Base-by-base conservation (phyloP, 2,888 invertebrate species). In the Drosophila eohydei region DNA sequence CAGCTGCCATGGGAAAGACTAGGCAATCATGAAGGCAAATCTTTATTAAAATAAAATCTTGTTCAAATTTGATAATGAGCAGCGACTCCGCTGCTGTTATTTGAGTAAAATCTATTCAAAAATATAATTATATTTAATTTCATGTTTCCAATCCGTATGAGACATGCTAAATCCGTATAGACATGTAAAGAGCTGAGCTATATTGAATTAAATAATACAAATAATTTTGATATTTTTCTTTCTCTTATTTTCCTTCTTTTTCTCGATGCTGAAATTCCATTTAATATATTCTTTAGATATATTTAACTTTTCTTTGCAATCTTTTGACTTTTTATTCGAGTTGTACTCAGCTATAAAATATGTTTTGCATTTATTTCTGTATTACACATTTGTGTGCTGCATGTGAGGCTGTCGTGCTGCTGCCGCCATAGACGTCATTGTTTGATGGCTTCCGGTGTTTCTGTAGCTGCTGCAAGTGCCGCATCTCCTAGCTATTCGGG, bases 401-500 rank as follows among this genome's bases (percentile, higher is more conserved):
- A 63, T 68, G 61, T 71, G 59, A n/a, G 28, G 55, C 50, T 74
- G 79, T 74, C 46, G 67, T 57, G 60, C 46, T 58, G 41, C 54
- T 65, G 72, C 50, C 65, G 51, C 44, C 34, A 56, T 56, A 61
- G 54, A 71, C 75, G 67, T 89, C 87, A 87, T 83, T 84, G 84
- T 89, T 89, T 84, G 84, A 84, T 83, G 87, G 72, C 81, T 81
- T 84, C 89, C 84, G 87, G 72, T 73, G 80, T 66, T 66, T 44
- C 66, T 63, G 69, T 28, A 36, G 71, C 34, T 56, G 63, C 48
- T 59, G 65, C 74, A 77, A 78, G 76, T 78, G 71, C 59, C 67
- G 61, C 71, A 71, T 73, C 76, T 84, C 70, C 75, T 71, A 74
- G 86, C 83, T 83, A 72, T 80, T 88, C 83, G 80, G 64, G 78